These are phyloP conservation scores for Zelleria hepariella DNA, from an alignment of 2,888 invertebrate genomes.

Conservation along the genomic window DNA sequence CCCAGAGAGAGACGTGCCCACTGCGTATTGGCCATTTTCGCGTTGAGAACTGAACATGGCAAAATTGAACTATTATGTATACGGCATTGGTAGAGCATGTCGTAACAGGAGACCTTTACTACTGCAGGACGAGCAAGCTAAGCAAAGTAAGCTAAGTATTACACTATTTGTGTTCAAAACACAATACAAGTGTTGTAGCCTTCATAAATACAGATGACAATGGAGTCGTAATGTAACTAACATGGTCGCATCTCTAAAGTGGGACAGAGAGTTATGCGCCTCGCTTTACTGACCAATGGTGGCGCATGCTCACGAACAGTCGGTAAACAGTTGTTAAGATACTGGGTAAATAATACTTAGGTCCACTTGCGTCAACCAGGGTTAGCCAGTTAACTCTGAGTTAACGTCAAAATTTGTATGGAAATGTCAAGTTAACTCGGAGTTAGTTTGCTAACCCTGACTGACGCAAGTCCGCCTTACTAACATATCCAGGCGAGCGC, in stretches of 20 bases:
- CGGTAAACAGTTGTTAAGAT: neutral
- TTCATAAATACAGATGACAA: neutral
- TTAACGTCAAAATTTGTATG: too few species aligned
- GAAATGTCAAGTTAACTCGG: too few species aligned
- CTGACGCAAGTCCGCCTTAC: too few species aligned
- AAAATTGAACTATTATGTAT: too few species aligned
- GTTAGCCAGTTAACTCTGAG: too few species aligned
- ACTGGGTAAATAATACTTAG: neutral
- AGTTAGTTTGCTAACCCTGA: too few species aligned
- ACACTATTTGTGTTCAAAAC: neutral
- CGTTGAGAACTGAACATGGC: too few species aligned
- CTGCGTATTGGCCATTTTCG: too few species aligned
- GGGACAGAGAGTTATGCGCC: neutral
- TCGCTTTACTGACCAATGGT: neutral
- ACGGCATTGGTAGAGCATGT: too few species aligned
- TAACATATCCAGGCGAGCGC: too few species aligned
- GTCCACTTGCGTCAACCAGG: neutral
- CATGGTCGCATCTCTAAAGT: neutral
- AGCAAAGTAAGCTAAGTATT: neutral
- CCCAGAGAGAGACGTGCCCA: too few species aligned
- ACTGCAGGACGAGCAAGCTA: too few species aligned
- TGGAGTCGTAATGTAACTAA: neutral
- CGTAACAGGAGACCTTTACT: neutral
- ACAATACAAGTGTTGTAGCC: neutral
- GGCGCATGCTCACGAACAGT: neutral